Evolutionary conservation across 2,888 invertebrate species (phyloP).

Genomic region (Odontocolon sp.): DNA sequence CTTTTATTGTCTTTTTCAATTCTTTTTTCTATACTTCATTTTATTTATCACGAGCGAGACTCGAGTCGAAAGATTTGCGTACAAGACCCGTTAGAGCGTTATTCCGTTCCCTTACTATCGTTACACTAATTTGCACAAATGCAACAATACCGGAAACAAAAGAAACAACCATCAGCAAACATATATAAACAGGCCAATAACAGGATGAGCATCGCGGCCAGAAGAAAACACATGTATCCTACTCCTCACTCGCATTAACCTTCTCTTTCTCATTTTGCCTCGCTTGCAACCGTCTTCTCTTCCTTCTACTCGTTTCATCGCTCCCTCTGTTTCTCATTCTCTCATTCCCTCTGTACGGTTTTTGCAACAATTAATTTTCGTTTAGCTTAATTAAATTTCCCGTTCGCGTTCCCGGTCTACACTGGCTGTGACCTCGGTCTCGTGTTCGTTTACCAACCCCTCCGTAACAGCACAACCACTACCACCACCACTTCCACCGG

Average conservation of each 20-base stretch:
- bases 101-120: too few relatives aligned
- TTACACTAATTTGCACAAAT: too few relatives aligned
- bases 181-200: too few relatives aligned
- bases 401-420: conserved; percentile 38
- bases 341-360: conserved; percentile 48
- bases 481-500: not conserved
- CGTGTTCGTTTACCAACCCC: conserved; percentile 17
- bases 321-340: conserved; percentile 25
- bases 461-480: conserved; percentile 28
- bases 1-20: too few relatives aligned
- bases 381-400: conserved; percentile 69
- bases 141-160: too few relatives aligned
- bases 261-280: conserved; percentile 25
- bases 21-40: too few relatives aligned
- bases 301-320: conserved; percentile 1
- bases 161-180: too few relatives aligned
- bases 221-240: not conserved
- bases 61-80: too few relatives aligned
- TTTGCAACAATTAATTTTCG: conserved; percentile 68
- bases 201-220: not conserved
- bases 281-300: conserved; percentile 34
- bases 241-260: conserved; percentile 53
- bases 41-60: too few relatives aligned
- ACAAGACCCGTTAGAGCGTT: too few relatives aligned
- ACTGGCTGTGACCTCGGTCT: conserved; percentile 36